Conservation (phyloP, 2,888 invertebrate species). For the Sphaerophoria taeniata region DNA sequence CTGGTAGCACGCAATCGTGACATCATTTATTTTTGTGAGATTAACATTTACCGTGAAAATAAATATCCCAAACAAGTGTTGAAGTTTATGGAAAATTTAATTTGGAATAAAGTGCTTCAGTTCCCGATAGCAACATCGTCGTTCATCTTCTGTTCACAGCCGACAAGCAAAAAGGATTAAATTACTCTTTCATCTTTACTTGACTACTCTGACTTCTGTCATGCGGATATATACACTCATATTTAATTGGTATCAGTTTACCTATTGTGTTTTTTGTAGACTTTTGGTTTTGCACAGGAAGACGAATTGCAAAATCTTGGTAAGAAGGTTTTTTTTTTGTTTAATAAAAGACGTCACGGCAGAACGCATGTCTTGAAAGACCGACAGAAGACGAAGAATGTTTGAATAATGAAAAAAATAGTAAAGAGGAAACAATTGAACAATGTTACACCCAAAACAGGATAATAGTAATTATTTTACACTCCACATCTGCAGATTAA, state of each 20-base stretch:
- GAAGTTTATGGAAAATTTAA: constrained; percentile 36
- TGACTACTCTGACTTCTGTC: not conserved
- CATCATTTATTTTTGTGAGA: constrained; percentile 36
- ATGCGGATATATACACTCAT: constrained; percentile 41
- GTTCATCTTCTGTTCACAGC: constrained; percentile 66
- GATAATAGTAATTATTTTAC: constrained; percentile 59
- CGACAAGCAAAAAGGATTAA: constrained; percentile 59
- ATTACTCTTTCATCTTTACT: constrained; percentile 51
- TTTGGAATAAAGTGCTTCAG: not conserved
- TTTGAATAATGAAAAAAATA: not conserved
- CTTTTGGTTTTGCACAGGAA: not conserved
- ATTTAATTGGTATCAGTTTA: constrained; percentile 43
- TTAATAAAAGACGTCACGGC: constrained; percentile 62
- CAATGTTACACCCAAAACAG: constrained; percentile 34
- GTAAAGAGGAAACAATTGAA: constrained; percentile 2
- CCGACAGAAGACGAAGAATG: constrained; percentile 11
- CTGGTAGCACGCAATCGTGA: constrained; percentile 60
- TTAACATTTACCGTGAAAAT: not conserved
- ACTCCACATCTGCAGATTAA: not conserved
- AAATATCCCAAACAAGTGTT: constrained; percentile 53
- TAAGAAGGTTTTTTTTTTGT: constrained; percentile 9
- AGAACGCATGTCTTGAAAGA: constrained; percentile 64
- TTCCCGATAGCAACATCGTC: constrained; percentile 3
- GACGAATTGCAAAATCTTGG: constrained; percentile 19
- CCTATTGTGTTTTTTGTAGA: constrained; percentile 40